Evolutionary conservation across 30 jellyfish, hydroid and myxozoan species (phyloP), one percentile per base, ranked within the genome.

Genomic region (Mastigias papua): DNA sequence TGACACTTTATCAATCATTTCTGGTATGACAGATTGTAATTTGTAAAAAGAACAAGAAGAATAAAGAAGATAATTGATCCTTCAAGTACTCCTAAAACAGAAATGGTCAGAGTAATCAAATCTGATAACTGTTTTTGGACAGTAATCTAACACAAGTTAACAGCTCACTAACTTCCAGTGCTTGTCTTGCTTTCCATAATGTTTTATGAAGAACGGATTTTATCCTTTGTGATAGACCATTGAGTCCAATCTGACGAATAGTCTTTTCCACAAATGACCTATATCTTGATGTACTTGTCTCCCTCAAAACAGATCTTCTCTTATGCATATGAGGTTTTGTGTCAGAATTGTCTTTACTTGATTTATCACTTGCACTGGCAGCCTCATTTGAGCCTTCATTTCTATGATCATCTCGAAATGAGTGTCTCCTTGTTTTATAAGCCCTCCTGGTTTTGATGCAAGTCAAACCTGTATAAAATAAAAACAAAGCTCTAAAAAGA

Each of bases 261-360:
- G 76, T 70, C 78, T 78, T 84, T 78, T 94, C 99, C 33, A 94
- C 99, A 89, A 94, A 94, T 58, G 90, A 46, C 54, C 99, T 86
- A 74, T 89, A 94, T 57, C 99, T 72, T 25, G 99, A 94, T 51
- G 99, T 94, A 37, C 93, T 84, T 46, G 99, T 89, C 62, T 82
- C 91, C 68, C 79, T 86, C 32, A 83, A 23, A 15, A 71, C 87
- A 6, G 97, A 80, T 29, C 82, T 61, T 37, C 93, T 48, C 28
- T 73, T 72, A 28, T 84, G 84, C 21, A 69, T 25, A 22, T 70
- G 97, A 10, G 48, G 78, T 15, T 21, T 26, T 50, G 73, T 34
- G 35, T 51, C 51, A 4, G 91, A 32, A 32, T 27, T 78, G 5
- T 54, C 76, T 19, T 69, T 34, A 37, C 73, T 21, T 6, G 84